A percentile compares a stretch with the other conserved stretches of the same genome.
These are phyloP conservation scores for Euphydryas editha DNA, from an alignment of 2,888 invertebrate genomes.

Conservation along the genomic window DNA sequence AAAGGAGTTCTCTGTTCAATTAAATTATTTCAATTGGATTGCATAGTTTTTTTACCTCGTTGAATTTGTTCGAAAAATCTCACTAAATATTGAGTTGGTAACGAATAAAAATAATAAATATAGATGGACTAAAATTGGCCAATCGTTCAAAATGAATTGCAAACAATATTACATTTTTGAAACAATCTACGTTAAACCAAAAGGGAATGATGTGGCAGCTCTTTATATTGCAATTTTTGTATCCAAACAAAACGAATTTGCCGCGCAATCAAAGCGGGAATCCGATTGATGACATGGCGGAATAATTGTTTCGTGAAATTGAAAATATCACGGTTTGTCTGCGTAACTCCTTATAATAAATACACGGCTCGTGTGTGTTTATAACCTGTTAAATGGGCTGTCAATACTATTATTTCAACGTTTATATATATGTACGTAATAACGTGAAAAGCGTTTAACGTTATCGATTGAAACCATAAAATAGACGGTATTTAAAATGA, in stretches of 20 bases:
- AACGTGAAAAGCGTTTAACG: too few species aligned
- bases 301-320: constrained; percentile 84
- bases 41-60: constrained; percentile 58
- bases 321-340: constrained; percentile 75
- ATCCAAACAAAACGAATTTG: constrained; percentile 84
- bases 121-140: constrained; percentile 74
- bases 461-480: too few species aligned
- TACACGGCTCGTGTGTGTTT: constrained; percentile 24
- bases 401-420: background rate
- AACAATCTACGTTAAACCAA: constrained; percentile 82
- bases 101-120: constrained; percentile 68
- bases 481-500: too few species aligned
- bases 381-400: background rate
- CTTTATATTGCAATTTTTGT: constrained; percentile 84
- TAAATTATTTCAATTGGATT: constrained; percentile 71
- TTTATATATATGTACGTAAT: background rate
- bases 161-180: constrained; percentile 83
- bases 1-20: constrained; percentile 70
- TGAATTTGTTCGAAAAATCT: constrained; percentile 53
- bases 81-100: constrained; percentile 69
- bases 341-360: constrained; percentile 65
- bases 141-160: constrained; percentile 81
- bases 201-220: constrained; percentile 84
- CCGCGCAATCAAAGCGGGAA: constrained; percentile 83
- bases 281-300: constrained; percentile 83